Conservation (phyloP, 2,797 vertebrate species). For the Sebastes vulpes region DNA sequence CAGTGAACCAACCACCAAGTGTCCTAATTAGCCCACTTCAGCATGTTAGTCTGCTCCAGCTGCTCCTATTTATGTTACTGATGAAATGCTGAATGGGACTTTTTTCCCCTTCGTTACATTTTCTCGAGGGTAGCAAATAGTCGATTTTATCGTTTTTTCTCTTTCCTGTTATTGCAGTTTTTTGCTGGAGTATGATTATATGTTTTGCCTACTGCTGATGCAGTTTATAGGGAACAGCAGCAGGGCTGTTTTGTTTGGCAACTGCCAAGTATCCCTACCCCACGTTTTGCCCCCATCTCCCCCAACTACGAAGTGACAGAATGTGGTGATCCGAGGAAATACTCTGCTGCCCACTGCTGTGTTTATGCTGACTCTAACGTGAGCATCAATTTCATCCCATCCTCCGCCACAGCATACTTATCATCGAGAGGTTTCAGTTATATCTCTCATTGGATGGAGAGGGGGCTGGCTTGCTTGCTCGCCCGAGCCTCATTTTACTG, state of each 20-base stretch:
- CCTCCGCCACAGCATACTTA: constrained; percentile 46
- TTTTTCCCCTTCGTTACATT: constrained; percentile 60
- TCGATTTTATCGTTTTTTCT: constrained; percentile 71
- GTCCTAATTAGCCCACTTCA: constrained; percentile 78
- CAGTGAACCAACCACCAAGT: constrained; percentile 64
- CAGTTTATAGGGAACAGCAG: constrained; percentile 48
- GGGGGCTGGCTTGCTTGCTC: constrained; percentile 21
- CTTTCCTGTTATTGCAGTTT: constrained; percentile 80
- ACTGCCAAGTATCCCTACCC: constrained; percentile 37
- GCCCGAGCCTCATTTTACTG: constrained; percentile 60
- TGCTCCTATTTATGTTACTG: constrained; percentile 76
- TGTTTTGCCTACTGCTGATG: constrained; percentile 69
- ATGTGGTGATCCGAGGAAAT: constrained; percentile 47
- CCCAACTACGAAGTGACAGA: constrained; percentile 20
- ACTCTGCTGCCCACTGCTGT: constrained; percentile 36
- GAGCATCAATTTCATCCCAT: constrained; percentile 49
- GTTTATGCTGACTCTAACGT: constrained; percentile 56
- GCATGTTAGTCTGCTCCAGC: constrained; percentile 71
- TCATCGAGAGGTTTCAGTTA: constrained; percentile 48
- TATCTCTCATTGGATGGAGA: constrained; percentile 50
- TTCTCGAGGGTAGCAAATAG: constrained; percentile 72
- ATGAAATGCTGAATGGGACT: constrained; percentile 78
- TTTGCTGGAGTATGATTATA: constrained; percentile 71
- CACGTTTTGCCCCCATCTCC: constrained; percentile 18
- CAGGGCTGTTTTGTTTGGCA: constrained; percentile 70